Conservation (phyloP, 2,113 vertebrate genomes). For the Epinephelus fuscoguttatus region DNA sequence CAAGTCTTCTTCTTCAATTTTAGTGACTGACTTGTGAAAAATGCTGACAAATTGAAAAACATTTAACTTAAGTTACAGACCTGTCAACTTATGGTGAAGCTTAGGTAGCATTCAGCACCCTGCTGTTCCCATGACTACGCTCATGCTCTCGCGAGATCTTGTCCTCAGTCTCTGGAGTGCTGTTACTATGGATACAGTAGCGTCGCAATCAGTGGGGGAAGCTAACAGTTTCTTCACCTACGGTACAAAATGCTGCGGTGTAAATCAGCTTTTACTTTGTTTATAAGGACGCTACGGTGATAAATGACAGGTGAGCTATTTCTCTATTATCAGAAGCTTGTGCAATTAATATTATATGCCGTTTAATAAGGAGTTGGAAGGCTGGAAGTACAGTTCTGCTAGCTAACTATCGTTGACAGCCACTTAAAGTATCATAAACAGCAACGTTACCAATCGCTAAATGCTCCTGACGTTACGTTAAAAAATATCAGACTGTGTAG, state of each 20-base stretch:
- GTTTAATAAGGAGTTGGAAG: not conserved
- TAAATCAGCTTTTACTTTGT: not conserved
- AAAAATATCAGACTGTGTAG: not conserved
- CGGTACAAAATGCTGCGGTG: not conserved
- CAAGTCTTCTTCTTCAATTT: not conserved
- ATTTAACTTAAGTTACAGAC: not conserved
- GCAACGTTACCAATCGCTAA: not conserved
- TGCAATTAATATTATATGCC: too few relatives aligned
- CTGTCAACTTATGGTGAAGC: too few relatives aligned
- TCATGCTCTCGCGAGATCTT: conserved; percentile 67
- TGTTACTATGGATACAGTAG: conserved; percentile 67
- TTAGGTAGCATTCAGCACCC: not conserved
- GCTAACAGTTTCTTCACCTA: not conserved
- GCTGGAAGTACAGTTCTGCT: not conserved
- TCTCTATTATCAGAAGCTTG: not conserved
- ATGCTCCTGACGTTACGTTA: not conserved
- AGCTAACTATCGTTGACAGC: not conserved
- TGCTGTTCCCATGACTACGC: not conserved
- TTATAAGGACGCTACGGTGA: not conserved
- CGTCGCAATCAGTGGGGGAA: conserved; percentile 12
- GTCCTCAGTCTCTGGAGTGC: rapidly evolving
- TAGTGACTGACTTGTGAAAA: not conserved
- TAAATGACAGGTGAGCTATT: conserved; percentile 46
- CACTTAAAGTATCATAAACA: not conserved
- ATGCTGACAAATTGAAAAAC: not conserved